A percentile compares a stretch with the other conserved stretches of the same genome.
Conservation (phyloP, 2,113 vertebrate genomes). For the Capreolus pygargus region DNA sequence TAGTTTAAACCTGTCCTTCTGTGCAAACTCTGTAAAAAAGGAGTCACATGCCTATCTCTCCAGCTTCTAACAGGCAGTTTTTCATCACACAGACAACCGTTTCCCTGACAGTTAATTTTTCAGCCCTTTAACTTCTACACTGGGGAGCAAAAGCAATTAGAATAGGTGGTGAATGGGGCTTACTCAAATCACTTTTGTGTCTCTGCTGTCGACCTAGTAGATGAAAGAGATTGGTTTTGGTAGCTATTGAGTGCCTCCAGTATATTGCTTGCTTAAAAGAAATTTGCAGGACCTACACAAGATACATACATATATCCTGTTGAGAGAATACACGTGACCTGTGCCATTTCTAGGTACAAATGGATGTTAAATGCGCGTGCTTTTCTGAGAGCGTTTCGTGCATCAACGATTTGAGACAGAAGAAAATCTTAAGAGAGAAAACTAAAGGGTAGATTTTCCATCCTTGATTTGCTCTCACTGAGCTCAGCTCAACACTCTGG, state of each 20-base stretch:
- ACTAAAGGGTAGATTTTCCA: conserved; percentile 1
- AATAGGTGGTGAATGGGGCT: conserved; percentile 29
- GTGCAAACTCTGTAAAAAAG: background rate
- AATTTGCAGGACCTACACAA: background rate
- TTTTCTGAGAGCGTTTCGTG: background rate
- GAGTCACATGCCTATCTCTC: background rate
- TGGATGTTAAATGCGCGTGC: background rate
- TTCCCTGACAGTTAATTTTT: conserved; percentile 56
- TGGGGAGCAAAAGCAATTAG: conserved; percentile 54
- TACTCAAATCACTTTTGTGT: conserved; percentile 36
- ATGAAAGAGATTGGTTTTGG: conserved; percentile 34
- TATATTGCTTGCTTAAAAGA: conserved; percentile 10
- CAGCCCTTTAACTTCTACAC: conserved; percentile 47
- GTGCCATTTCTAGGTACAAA: conserved; percentile 27
- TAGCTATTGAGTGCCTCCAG: conserved; percentile 32
- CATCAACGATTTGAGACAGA: background rate
- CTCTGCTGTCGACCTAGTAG: background rate
- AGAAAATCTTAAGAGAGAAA: conserved; percentile 1
- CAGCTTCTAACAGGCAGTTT: background rate
- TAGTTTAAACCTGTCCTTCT: background rate
- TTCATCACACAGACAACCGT: conserved; percentile 20
- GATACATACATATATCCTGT: background rate
- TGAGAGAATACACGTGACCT: conserved; percentile 13
- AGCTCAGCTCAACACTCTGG: background rate
- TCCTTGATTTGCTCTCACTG: conserved; percentile 23